Base-by-base conservation (phyloP, 1,140 invertebrate genomes). In the Onthophagus taurus region DNA sequence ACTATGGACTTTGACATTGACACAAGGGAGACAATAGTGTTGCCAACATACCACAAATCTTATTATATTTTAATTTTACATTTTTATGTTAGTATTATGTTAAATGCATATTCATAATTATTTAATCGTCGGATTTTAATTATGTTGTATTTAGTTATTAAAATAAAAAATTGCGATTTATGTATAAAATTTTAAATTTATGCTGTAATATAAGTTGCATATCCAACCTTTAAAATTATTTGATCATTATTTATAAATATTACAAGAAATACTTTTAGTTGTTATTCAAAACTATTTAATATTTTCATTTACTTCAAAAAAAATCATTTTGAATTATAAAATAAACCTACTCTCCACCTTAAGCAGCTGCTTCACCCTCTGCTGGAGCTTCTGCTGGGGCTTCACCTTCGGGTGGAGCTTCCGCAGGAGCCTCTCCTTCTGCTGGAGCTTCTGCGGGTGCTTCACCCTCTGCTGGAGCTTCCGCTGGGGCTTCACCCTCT, bases 391-490 rank as follows among this genome's bases (percentile, higher is more conserved):
- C 36, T n/a, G 33, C 3, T 26, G 16, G 35, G 9, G 16, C 6
- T 31, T 14, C 43, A 2, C 16, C 31, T 1, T 14, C n/a, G 5
- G 20, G 20, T 16, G 19, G 11, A n/a, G 2, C 12, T 41, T 24
- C 23, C 2, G 5, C 6, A 16, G 13, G 3, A 20, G 26, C 19
- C 37, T 29, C 43, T 13, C 13, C 31, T 14, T 36, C 45, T 12
- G 14, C 31, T 19, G 24, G 14, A 6, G 9, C 20, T 24, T 35
- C 44, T 14, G 23, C 14, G 4, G n/a, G 3, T 20, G 21, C 30
- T 29, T 35, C 45, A 19, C 9, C 36, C 20, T 41, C 44, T 5
- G n/a, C 26, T 20, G n/a, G 29, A 5, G 6, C 44, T 12, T 45
- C 36, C 1, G 7, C 4, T 11, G 20, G 11, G 2, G 17, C 20